Conservation (phyloP, 2,113 vertebrate species). For the Aleadryas rufinucha region DNA sequence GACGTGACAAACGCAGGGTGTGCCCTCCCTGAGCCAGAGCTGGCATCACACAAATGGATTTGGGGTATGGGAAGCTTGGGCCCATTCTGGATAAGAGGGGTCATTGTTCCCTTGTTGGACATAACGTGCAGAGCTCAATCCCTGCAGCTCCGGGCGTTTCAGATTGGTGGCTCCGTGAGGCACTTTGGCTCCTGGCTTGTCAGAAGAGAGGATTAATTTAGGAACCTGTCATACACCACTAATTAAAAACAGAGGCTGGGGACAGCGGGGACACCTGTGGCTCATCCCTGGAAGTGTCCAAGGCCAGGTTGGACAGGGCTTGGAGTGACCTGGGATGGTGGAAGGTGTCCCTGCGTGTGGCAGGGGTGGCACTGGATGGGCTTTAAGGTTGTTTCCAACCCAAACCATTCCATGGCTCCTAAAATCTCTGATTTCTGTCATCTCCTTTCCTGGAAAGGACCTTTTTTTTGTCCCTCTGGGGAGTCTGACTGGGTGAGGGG, state of each 20-base stretch:
- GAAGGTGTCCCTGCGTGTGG: neutral
- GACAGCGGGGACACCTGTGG: neutral
- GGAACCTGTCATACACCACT: neutral
- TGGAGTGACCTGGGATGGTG: neutral
- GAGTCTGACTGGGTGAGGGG: neutral
- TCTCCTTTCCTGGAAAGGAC: neutral
- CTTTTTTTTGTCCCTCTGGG: neutral
- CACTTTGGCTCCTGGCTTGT: neutral
- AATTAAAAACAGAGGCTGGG: neutral
- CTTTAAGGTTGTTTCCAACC: fast-evolving
- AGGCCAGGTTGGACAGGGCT: fast-evolving
- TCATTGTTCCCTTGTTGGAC: neutral
- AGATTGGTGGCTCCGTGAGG: neutral
- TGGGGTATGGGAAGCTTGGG: neutral
- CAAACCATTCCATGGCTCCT: neutral
- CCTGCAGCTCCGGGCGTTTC: neutral
- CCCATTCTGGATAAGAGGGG: neutral
- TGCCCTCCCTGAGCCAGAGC: neutral
- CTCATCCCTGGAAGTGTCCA: neutral
- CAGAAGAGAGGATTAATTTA: conserved; percentile 1
- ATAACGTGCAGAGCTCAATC: neutral
- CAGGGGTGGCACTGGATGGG: fast-evolving
- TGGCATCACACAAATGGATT: neutral
- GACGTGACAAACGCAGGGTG: neutral
- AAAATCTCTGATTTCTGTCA: neutral